Base-by-base conservation (phyloP, 2,888 invertebrate species). In the Drosophila dives region DNA sequence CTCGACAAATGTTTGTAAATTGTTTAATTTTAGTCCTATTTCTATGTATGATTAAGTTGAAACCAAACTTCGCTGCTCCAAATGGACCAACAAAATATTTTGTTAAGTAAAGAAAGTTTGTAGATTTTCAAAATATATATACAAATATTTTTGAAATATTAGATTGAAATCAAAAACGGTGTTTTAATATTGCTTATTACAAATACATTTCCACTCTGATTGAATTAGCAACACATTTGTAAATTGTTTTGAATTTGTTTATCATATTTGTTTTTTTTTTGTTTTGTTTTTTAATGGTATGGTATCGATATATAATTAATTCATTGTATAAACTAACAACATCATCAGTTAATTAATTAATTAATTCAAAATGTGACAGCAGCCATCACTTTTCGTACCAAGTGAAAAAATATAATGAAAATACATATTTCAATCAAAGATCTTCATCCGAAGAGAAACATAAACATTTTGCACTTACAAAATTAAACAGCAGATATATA, bases 271-370 rank as follows among this genome's bases (percentile, higher is more conserved):
- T 42, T 17, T 64, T 23, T 33, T 26, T 58, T 20, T 71, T 26
- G 26, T 66, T 36, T 15, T 7, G 2, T 15, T 15, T 38, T 45
- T 15, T 45, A 23, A 51, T 51, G 64, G 64, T 55, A 59, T 56
- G 54, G 40, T 70, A 63, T 60, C 34, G 49, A 62, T 71, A 63
- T 77, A 72, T 64, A 71, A 64, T 67, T 75, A 71, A 75, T 77
- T 79, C 77, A 77, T 77, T 77, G 72, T 75, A 77, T 86, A 86
- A 88, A 83, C 80, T 83, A 85, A 85, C 88, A 85, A 86, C 85
- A 87, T 85, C 83, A 88, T 85, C 83, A 83, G 81, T 77, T 75
- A 63, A 75, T 77, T 74, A 74, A 78, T 80, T 69, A 65, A 81
- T 77, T 68, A 69, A 78, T 77, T 80, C 69, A 72, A 79, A 75